phyloP scores from a whole-genome alignment of 1,140 invertebrate genomes.

The Drosophila kurseongensis region DNA sequence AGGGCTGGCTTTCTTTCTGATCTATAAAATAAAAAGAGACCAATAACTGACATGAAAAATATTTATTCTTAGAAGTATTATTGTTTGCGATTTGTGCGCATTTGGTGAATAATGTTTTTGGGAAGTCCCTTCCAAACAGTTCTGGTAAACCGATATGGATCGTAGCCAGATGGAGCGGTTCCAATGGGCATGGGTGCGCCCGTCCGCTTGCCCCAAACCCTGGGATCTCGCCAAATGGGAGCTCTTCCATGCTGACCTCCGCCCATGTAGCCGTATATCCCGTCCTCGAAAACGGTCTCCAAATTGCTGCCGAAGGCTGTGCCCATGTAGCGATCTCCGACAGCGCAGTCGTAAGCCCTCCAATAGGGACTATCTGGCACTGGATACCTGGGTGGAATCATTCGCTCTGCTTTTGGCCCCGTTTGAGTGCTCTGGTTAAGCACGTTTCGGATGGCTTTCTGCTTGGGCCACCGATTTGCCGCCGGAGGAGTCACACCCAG shows the following conservation, averaged over 20 bases:
- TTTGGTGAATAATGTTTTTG: constrained; percentile 1
- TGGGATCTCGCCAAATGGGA: background rate
- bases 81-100: constrained; percentile 1
- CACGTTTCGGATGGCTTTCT: constrained; percentile 13
- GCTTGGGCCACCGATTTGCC: background rate
- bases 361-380: constrained; percentile 19
- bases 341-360: constrained; percentile 51
- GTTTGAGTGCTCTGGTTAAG: constrained; percentile 58
- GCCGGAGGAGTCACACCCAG: constrained; percentile 65
- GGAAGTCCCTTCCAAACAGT: constrained; percentile 7
- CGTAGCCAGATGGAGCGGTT: background rate
- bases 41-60: background rate
- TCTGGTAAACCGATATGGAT: background rate
- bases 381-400: constrained; percentile 26
- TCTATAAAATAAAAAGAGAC: no score
- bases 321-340: constrained; percentile 59
- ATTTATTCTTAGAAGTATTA: background rate
- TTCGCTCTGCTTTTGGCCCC: constrained; percentile 13
- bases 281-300: constrained; percentile 61
- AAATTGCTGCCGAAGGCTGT: constrained; percentile 43
- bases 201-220: background rate
- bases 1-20: no score
- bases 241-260: constrained; percentile 45
- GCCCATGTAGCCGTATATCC: constrained; percentile 42
- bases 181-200: constrained; percentile 2